Evolutionary conservation across 2,888 invertebrate genomes (phyloP).

Genomic region (Iselma pallidipennis): DNA sequence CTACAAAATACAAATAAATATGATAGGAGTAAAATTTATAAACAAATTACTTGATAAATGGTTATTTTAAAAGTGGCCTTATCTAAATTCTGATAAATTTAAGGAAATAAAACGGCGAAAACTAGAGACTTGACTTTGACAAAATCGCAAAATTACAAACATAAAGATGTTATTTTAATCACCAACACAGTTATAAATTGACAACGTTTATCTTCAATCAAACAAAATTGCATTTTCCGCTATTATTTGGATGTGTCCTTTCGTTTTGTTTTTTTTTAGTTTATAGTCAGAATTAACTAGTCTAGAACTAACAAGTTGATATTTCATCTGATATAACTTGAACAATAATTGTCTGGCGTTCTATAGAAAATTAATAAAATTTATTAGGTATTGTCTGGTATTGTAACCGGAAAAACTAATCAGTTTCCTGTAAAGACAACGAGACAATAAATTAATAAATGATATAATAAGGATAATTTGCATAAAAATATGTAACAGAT

Average conservation of each 20-base stretch:
- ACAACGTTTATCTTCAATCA: slow-evolving; percentile 37
- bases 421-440: neutral
- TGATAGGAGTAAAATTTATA: too few species aligned
- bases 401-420: neutral
- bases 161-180: too few species aligned
- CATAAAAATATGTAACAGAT: neutral
- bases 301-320: neutral
- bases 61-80: too few species aligned
- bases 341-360: too few species aligned
- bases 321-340: neutral
- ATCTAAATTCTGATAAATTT: too few species aligned
- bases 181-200: slow-evolving; percentile 35
- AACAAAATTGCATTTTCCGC: slow-evolving; percentile 37
- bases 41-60: too few species aligned
- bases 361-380: too few species aligned
- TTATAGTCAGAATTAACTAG: neutral
- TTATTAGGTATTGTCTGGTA: too few species aligned
- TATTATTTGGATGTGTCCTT: slow-evolving; percentile 19
- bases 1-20: too few species aligned
- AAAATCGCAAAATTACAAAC: too few species aligned
- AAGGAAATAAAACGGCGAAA: too few species aligned
- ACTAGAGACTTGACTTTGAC: too few species aligned
- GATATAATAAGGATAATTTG: neutral
- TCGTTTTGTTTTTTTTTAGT: neutral
- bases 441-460: neutral